These are phyloP conservation scores for Allophyes oxyacanthae DNA, from an alignment of 2,888 invertebrate species.

Conservation along the genomic window DNA sequence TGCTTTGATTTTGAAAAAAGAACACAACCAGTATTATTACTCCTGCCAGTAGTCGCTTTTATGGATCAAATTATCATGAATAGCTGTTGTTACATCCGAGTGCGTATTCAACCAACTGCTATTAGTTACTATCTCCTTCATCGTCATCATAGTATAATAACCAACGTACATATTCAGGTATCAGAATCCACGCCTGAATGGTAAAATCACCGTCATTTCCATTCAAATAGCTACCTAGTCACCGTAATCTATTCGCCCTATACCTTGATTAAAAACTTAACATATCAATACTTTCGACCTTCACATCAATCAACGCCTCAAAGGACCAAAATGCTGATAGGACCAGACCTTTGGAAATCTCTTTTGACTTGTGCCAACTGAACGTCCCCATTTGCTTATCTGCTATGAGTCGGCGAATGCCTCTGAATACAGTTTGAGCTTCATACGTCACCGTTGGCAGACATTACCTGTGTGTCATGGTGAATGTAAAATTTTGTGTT, in stretches of 20 bases:
- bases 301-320: constrained; percentile 49
- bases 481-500: constrained; percentile 53
- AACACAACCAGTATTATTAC: too few relatives aligned
- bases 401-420: constrained; percentile 74
- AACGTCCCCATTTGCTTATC: constrained; percentile 75
- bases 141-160: too few relatives aligned
- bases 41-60: too few relatives aligned
- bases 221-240: constrained; percentile 20
- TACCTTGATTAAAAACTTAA: constrained; percentile 16
- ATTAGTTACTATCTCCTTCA: too few relatives aligned
- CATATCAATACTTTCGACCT: constrained; percentile 36
- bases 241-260: constrained; percentile 8
- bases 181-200: neutral
- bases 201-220: constrained; percentile 4
- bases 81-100: too few relatives aligned
- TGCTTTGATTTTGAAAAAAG: too few relatives aligned
- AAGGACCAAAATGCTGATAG: constrained; percentile 28
- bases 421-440: constrained; percentile 71
- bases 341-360: constrained; percentile 18
- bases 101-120: too few relatives aligned
- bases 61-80: too few relatives aligned
- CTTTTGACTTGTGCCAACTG: constrained; percentile 46
- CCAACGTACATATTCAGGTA: too few relatives aligned
- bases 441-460: constrained; percentile 72
- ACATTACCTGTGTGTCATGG: constrained; percentile 71